A percentile compares a stretch with the other conserved stretches of the same genome.
Conservation (phyloP, 2,888 invertebrate species). For the Galeruca laticollis region DNA sequence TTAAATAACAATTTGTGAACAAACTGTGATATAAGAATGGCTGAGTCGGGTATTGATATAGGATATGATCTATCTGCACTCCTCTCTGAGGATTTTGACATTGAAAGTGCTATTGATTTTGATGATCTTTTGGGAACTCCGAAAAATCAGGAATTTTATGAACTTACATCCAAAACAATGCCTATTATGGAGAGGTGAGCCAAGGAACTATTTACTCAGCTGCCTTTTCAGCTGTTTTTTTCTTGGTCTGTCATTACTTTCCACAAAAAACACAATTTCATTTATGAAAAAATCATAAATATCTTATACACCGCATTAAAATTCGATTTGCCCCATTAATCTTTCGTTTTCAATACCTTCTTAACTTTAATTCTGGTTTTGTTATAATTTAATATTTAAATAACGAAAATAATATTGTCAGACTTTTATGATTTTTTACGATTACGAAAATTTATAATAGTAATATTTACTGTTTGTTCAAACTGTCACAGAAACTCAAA, state of each 20-base stretch:
- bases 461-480: background rate
- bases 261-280: constrained; percentile 20
- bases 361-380: background rate
- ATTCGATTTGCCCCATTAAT: background rate
- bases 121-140: constrained; percentile 68
- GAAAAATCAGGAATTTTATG: constrained; percentile 74
- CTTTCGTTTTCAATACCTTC: too few species aligned
- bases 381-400: background rate
- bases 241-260: constrained; percentile 37
- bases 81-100: constrained; percentile 67
- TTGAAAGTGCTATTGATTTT: constrained; percentile 68
- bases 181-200: constrained; percentile 73
- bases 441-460: background rate
- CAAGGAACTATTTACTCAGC: constrained; percentile 39
- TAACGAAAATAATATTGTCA: background rate
- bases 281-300: background rate
- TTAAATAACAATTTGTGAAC: constrained; percentile 37
- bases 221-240: constrained; percentile 47
- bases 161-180: constrained; percentile 73
- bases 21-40: constrained; percentile 61
- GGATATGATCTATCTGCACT: constrained; percentile 74
- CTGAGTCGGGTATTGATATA: constrained; percentile 76
- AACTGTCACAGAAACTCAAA: background rate
- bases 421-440: background rate
- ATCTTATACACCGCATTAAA: background rate